A percentile compares a stretch with the other conserved stretches of the same genome.
These are phyloP conservation scores for Athalia cordata DNA, from an alignment of 2,888 invertebrate species.

Conservation along the genomic window DNA sequence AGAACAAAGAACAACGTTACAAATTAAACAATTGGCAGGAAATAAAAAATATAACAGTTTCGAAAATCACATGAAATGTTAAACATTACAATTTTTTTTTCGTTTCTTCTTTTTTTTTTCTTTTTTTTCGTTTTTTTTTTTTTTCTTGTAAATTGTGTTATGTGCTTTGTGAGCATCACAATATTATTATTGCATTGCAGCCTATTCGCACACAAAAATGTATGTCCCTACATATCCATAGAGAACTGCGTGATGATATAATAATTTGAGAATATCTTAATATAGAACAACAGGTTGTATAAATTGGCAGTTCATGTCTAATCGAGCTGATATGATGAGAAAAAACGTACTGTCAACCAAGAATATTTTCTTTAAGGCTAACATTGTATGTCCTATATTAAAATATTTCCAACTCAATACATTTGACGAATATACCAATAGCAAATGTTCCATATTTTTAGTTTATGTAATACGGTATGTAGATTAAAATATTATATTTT, in stretches of 20 bases:
- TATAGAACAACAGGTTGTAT: conserved; percentile 62
- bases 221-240: conserved; percentile 62
- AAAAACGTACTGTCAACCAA: conserved; percentile 24
- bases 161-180: conserved; percentile 73
- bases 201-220: conserved; percentile 69
- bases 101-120: background rate
- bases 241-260: conserved; percentile 61
- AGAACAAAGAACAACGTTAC: conserved; percentile 73
- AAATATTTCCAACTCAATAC: conserved; percentile 65
- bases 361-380: conserved; percentile 54
- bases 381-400: conserved; percentile 63
- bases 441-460: conserved; percentile 65
- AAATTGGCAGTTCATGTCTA: conserved; percentile 66
- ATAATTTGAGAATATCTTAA: conserved; percentile 63
- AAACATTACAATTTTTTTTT: conserved; percentile 64
- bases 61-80: conserved; percentile 73
- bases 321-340: conserved; percentile 63
- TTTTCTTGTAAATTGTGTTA: conserved; percentile 59
- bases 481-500: conserved; percentile 67
- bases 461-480: conserved; percentile 65
- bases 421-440: conserved; percentile 66
- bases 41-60: conserved; percentile 73
- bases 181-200: conserved; percentile 71
- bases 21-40: conserved; percentile 72
- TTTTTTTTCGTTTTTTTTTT: conserved; percentile 31